These are phyloP conservation scores for Sarcophaga variegata DNA, from an alignment of 2,888 invertebrate genomes.

Conservation along the genomic window DNA sequence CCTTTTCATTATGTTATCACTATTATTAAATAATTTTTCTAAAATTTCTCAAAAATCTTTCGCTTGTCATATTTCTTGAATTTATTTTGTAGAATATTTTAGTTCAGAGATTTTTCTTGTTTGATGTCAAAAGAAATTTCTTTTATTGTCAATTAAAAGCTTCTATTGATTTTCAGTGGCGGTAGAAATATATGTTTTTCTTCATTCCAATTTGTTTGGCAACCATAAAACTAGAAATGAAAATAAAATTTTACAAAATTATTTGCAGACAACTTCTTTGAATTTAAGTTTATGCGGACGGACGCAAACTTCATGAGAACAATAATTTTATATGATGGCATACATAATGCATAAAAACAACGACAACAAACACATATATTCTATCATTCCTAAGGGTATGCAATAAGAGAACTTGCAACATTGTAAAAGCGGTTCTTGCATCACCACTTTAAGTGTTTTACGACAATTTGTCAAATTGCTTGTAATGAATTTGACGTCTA, in stretches of 20 bases:
- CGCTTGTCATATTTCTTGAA: too few species aligned
- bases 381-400: neutral
- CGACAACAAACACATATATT: neutral
- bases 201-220: neutral
- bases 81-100: neutral
- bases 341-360: neutral
- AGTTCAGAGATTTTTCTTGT: neutral
- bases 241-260: neutral
- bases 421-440: neutral
- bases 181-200: neutral
- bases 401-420: conserved; percentile 30
- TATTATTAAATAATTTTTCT: too few species aligned
- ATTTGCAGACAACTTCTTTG: neutral
- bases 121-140: neutral
- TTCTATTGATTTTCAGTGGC: conserved; percentile 20
- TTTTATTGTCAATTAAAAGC: conserved; percentile 4
- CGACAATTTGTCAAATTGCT: conserved; percentile 54
- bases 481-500: conserved; percentile 55
- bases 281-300: neutral
- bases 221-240: neutral
- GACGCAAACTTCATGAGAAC: neutral
- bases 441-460: conserved; percentile 28
- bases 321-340: conserved; percentile 15
- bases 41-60: too few species aligned
- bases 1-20: too few species aligned